These are phyloP conservation scores for Spheniscus mendiculus DNA, from an alignment of 2,113 vertebrate genomes.

Conservation along the genomic window DNA sequence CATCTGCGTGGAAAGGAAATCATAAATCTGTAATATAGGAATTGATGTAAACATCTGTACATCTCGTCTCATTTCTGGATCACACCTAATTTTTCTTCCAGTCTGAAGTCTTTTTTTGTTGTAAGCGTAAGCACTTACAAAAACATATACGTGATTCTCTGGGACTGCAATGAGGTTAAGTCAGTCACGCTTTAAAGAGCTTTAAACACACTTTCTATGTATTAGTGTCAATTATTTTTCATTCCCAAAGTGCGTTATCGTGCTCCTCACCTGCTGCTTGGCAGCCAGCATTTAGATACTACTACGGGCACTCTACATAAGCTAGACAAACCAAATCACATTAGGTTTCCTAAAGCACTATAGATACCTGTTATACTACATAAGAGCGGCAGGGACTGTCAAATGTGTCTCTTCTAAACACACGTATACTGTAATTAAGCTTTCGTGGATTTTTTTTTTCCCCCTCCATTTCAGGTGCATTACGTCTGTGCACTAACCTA, in stretches of 20 bases:
- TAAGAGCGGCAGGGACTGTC: not conserved
- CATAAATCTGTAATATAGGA: accelerated
- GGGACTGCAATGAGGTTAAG: not conserved
- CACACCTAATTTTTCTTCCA: not conserved
- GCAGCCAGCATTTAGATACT: too few relatives aligned
- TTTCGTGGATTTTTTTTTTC: not conserved
- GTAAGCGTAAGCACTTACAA: not conserved
- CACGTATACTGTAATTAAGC: not conserved
- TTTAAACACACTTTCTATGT: not conserved
- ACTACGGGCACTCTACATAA: accelerated
- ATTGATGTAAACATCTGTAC: too few relatives aligned
- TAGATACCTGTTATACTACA: accelerated
- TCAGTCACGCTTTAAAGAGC: not conserved
- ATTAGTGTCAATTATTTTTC: not conserved
- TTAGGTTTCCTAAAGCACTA: accelerated
- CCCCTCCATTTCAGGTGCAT: not conserved
- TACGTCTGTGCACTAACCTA: not conserved
- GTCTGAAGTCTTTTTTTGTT: not conserved
- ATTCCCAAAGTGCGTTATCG: not conserved
- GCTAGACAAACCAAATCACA: not conserved
- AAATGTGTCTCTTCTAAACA: not conserved
- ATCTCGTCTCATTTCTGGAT: not conserved
- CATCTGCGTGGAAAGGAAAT: not conserved
- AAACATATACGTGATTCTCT: accelerated
- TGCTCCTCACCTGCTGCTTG: not conserved